A percentile compares a stretch with the other conserved stretches of the same genome.
Evolutionary conservation across 2,113 vertebrate species (phyloP).

Genomic region (Indicator maculatus): DNA sequence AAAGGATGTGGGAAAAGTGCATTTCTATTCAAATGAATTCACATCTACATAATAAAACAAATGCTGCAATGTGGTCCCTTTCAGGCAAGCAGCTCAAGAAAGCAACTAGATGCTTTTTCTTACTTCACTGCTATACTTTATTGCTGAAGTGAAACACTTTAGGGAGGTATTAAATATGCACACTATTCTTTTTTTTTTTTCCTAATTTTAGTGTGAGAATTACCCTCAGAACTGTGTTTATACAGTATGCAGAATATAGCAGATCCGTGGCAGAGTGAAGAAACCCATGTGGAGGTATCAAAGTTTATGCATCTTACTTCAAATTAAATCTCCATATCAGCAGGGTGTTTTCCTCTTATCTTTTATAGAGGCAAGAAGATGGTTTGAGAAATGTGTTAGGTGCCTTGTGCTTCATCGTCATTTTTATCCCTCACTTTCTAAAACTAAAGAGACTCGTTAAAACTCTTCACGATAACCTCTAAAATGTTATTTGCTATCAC

Average conservation of each 20-base stretch:
- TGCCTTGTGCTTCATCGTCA: neutral
- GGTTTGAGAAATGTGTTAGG: constrained; percentile 14
- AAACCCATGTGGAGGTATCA: constrained; percentile 30
- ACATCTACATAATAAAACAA: constrained; percentile 56
- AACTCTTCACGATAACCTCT: neutral
- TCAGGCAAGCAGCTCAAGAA: constrained; percentile 37
- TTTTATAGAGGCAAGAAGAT: constrained; percentile 26
- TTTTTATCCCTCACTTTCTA: neutral
- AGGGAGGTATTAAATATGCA: constrained; percentile 50
- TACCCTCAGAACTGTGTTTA: constrained; percentile 55
- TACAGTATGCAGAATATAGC: constrained; percentile 25
- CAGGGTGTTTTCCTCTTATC: constrained; percentile 19
- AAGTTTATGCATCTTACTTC: constrained; percentile 51
- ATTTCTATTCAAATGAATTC: constrained; percentile 49
- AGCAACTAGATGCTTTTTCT: constrained; percentile 36
- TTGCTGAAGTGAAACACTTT: constrained; percentile 53
- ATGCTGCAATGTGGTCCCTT: constrained; percentile 41
- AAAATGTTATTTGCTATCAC: neutral
- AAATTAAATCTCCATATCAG: constrained; percentile 47
- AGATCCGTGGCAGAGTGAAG: constrained; percentile 26
- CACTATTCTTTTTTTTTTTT: constrained; percentile 31
- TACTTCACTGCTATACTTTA: constrained; percentile 30
- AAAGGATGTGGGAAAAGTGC: neutral
- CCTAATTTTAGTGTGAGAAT: constrained; percentile 57
- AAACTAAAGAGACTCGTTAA: neutral